Base-by-base conservation (phyloP, 1,140 invertebrate genomes). In the Notospermus geniculatus region DNA sequence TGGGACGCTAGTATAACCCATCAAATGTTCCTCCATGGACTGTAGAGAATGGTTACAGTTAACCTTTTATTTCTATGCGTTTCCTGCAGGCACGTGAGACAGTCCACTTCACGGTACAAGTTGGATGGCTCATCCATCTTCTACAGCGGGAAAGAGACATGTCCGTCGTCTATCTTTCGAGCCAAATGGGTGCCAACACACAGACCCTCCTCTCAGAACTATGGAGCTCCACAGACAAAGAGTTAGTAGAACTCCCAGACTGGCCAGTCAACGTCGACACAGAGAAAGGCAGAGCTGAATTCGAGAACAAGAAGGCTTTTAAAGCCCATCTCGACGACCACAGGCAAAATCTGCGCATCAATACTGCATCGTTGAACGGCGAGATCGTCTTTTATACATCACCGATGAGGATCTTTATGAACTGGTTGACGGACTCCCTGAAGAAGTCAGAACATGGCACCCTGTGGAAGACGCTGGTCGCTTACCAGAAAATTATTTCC, bases 401-500 rank as follows among this genome's bases (percentile, higher is more conserved):
- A 15, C 62, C 69, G 17, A 71, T 70, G 23, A 64, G 61, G 9
- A 57, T 58, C 19, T 52, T 67, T 41, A 27, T 13, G 59, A 61
- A 45, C 66, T 67, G 1, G 64, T 56, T 69, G 28, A 68, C 67
- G 32, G 67, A 69, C 28, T 52, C 67, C 36, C 70, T 74, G 30
- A 64, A 55, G 36, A 70, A 68, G 39, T 67, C 66, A 15, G 69
- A 70, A 52, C 63, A 63, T 52, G 69, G 68, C 1, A 62, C 67
- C 11, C 60, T 73, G 17, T 75, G 73, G 73, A 70, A 71, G 58
- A 65, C 67, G 7, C 62, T 75, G 15, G 73, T 75, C 2, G 71
- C 71, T 11, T 72, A 71, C 43, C 70, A 72, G 61, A 71, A 75
- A 56, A 64, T 73, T 13, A 64, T 72, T 2, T 67, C 64, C 19